Percentiles rank a stretch among this genome's conserved stretches.
Conservation (phyloP, 2,797 vertebrate species). For the Rhinatrema bivittatum region DNA sequence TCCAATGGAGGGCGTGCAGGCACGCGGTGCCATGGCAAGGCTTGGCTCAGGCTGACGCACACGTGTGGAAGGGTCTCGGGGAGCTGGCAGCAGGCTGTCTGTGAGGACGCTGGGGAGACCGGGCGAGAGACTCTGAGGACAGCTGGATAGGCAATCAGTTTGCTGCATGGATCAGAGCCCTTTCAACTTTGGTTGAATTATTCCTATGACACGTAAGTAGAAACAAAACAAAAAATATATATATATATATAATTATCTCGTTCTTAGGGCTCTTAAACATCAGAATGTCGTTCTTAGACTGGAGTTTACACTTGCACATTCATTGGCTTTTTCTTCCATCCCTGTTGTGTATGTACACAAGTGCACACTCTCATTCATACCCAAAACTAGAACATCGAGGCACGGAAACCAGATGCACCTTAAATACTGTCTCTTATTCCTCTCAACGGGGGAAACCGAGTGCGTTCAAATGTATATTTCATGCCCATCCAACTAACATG, state of each 20-base stretch:
- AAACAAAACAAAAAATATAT: slow-evolving; percentile 5
- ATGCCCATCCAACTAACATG: too few relatives aligned
- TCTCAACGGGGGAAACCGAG: too few relatives aligned
- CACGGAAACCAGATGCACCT: too few relatives aligned
- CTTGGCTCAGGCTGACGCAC: neutral
- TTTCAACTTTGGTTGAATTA: slow-evolving; percentile 32
- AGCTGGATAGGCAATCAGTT: slow-evolving; percentile 10
- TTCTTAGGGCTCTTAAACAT: too few relatives aligned
- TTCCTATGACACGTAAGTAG: slow-evolving; percentile 48
- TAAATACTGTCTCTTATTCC: too few relatives aligned
- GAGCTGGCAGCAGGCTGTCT: slow-evolving; percentile 9
- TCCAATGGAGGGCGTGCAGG: too few relatives aligned
- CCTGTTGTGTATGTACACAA: slow-evolving; percentile 3
- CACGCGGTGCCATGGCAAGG: too few relatives aligned
- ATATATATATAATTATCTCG: neutral
- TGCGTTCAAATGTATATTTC: too few relatives aligned
- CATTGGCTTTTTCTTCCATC: too few relatives aligned
- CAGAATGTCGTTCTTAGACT: too few relatives aligned
- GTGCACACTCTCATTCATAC: too few relatives aligned
- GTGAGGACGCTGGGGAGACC: slow-evolving; percentile 28
- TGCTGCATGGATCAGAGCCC: slow-evolving; percentile 23
- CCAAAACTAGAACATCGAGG: too few relatives aligned
- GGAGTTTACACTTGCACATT: slow-evolving; percentile 2
- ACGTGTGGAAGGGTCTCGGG: slow-evolving; percentile 2
- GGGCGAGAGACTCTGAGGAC: slow-evolving; percentile 16